Evolutionary conservation across 2,888 invertebrate genomes (phyloP).

Genomic region (Scaptomyza reducta): DNA sequence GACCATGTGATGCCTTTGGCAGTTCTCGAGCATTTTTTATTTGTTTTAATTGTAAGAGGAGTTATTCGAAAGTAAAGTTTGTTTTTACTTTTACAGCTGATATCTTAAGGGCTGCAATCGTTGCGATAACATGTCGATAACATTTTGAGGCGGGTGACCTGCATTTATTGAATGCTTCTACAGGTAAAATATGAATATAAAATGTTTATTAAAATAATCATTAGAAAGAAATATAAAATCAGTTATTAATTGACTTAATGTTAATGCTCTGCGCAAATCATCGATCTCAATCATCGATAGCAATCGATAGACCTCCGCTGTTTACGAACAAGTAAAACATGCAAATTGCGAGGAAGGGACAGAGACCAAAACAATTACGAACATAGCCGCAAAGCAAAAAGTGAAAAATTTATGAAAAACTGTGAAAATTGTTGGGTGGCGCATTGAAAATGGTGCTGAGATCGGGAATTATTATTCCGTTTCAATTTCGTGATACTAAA

Average conservation of each 20-base stretch:
- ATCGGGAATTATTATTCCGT: conserved; percentile 81
- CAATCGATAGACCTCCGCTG: conserved; percentile 52
- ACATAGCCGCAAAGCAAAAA: conserved; percentile 67
- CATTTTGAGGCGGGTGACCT: background rate
- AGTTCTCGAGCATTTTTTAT: conserved; percentile 90
- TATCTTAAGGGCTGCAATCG: conserved; percentile 19
- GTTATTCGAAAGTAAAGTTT: conserved; percentile 11
- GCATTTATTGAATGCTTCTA: background rate
- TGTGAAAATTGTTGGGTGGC: conserved; percentile 73
- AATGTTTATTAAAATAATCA: background rate
- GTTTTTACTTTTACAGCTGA: conserved; percentile 31
- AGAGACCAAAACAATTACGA: conserved; percentile 79
- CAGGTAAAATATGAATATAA: background rate
- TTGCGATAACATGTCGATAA: background rate
- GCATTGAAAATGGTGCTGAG: conserved; percentile 81
- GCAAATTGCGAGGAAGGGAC: conserved; percentile 64
- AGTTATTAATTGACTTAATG: background rate
- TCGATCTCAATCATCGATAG: conserved; percentile 35
- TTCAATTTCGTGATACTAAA: conserved; percentile 82
- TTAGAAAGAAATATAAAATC: background rate
- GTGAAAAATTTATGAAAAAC: conserved; percentile 77
- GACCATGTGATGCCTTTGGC: conserved; percentile 93
- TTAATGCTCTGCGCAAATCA: background rate
- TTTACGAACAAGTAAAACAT: conserved; percentile 73
- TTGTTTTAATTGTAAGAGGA: conserved; percentile 4